A percentile compares a stretch with the other conserved stretches of the same genome.
phyloP scores from a whole-genome alignment of 2,888 invertebrate species.

The Orgyia antiqua region DNA sequence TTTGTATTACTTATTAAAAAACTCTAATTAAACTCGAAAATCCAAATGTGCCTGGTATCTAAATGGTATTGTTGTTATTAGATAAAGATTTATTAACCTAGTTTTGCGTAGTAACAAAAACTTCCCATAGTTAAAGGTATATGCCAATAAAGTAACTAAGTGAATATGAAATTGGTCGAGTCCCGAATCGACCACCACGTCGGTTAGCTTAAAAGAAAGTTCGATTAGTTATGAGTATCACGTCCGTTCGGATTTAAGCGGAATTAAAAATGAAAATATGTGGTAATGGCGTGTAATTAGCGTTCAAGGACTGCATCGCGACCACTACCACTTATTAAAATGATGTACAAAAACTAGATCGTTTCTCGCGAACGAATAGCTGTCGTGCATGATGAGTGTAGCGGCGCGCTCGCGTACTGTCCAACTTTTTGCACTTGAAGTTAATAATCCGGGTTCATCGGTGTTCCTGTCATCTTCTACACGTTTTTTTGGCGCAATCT shows the following conservation, averaged over 20 bases:
- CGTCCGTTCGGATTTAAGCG: constrained; percentile 40
- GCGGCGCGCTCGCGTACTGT: constrained; percentile 49
- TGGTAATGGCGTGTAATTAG: constrained; percentile 58
- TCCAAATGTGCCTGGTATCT: too few relatives aligned
- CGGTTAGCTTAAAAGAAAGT: constrained; percentile 36
- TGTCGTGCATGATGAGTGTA: constrained; percentile 50
- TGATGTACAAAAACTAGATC: constrained; percentile 43
- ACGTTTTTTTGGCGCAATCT: constrained; percentile 61
- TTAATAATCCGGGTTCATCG: constrained; percentile 66
- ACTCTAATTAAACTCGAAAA: too few relatives aligned
- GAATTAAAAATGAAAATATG: constrained; percentile 47
- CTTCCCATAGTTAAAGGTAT: too few relatives aligned
- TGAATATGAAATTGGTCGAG: too few relatives aligned
- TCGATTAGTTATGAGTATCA: constrained; percentile 47
- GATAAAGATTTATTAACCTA: too few relatives aligned
- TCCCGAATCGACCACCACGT: constrained; percentile 21
- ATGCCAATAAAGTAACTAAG: too few relatives aligned
- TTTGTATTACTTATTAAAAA: too few relatives aligned
- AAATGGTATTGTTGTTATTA: too few relatives aligned
- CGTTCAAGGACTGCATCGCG: constrained; percentile 39
- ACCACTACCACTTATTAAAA: constrained; percentile 47
- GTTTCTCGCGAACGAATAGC: constrained; percentile 51
- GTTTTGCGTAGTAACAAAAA: too few relatives aligned
- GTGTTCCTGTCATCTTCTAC: constrained; percentile 71
- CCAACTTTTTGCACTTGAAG: constrained; percentile 52